Percentiles rank a stretch among this genome's conserved stretches.
phyloP scores from a whole-genome alignment of 2,797 vertebrate genomes.

The Acanthurus tractus region DNA sequence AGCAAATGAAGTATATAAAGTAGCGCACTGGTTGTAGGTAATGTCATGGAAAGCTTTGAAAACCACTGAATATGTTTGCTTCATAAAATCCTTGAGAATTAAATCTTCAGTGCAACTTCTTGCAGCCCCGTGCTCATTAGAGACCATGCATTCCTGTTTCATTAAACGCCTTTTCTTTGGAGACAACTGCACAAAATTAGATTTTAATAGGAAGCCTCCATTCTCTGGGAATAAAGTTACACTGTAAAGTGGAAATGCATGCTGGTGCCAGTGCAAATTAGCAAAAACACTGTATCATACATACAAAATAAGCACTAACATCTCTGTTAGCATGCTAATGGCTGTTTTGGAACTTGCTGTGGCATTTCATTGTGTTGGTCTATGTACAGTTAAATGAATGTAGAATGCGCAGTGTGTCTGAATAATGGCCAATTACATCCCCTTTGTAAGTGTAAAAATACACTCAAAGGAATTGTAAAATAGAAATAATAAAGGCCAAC shows the following conservation, averaged over 20 bases:
- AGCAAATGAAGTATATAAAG: neutral
- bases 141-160: slow-evolving; percentile 61
- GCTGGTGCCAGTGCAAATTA: slow-evolving; percentile 73
- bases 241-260: slow-evolving; percentile 65
- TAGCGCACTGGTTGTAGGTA: neutral
- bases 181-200: slow-evolving; percentile 72
- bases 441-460: slow-evolving; percentile 69
- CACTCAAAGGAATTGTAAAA: slow-evolving; percentile 66
- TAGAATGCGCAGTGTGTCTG: slow-evolving; percentile 52
- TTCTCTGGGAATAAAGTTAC: slow-evolving; percentile 67
- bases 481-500: slow-evolving; percentile 59
- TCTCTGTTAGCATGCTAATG: slow-evolving; percentile 76
- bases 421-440: slow-evolving; percentile 77
- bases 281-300: slow-evolving; percentile 61
- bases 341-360: slow-evolving; percentile 60
- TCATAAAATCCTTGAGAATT: slow-evolving; percentile 34
- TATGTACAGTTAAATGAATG: slow-evolving; percentile 64
- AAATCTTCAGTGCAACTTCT: slow-evolving; percentile 45
- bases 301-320: slow-evolving; percentile 62
- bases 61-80: slow-evolving; percentile 35
- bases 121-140: slow-evolving; percentile 73
- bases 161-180: slow-evolving; percentile 79
- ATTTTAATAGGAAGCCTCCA: slow-evolving; percentile 76
- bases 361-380: slow-evolving; percentile 65
- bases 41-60: neutral